Conservation (phyloP, 2,113 vertebrate species). For the Kryptolebias marmoratus region DNA sequence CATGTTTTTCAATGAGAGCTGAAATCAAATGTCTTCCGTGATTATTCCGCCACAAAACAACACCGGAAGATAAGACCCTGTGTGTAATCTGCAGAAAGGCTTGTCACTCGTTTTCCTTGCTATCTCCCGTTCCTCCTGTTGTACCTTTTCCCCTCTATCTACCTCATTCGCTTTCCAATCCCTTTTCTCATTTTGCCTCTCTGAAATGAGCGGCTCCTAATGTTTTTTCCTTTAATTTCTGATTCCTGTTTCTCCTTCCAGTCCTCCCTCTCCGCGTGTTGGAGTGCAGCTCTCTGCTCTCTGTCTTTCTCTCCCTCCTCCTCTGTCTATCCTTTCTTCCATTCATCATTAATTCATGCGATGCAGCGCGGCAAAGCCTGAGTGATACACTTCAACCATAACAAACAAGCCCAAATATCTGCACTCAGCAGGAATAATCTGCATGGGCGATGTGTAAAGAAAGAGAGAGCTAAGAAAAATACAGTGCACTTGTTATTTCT, state of each 20-base stretch:
- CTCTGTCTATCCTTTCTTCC: constrained; percentile 31
- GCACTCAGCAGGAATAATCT: constrained; percentile 65
- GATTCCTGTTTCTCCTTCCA: constrained; percentile 34
- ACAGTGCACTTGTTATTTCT: neutral
- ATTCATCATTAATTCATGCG: constrained; percentile 78
- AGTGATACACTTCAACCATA: constrained; percentile 78
- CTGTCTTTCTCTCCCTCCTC: constrained; percentile 2
- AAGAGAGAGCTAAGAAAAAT: neutral
- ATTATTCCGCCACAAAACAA: constrained; percentile 62
- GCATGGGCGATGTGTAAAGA: constrained; percentile 22
- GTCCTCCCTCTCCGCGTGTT: constrained; percentile 40
- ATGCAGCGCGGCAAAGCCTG: constrained; percentile 65
- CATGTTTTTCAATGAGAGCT: constrained; percentile 78
- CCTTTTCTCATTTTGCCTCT: constrained; percentile 48
- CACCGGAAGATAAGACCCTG: constrained; percentile 47
- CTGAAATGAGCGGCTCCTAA: constrained; percentile 41
- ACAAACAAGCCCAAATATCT: constrained; percentile 74
- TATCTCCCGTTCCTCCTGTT: neutral
- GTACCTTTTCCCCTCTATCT: neutral
- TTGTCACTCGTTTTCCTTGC: constrained; percentile 4
- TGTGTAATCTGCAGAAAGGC: constrained; percentile 43
- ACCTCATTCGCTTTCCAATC: constrained; percentile 24
- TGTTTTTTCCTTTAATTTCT: constrained; percentile 44
- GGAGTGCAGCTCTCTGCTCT: constrained; percentile 43
- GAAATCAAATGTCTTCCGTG: constrained; percentile 69